Base-by-base conservation (phyloP, 2,888 invertebrate genomes). In the Tryphoninae sp. region DNA sequence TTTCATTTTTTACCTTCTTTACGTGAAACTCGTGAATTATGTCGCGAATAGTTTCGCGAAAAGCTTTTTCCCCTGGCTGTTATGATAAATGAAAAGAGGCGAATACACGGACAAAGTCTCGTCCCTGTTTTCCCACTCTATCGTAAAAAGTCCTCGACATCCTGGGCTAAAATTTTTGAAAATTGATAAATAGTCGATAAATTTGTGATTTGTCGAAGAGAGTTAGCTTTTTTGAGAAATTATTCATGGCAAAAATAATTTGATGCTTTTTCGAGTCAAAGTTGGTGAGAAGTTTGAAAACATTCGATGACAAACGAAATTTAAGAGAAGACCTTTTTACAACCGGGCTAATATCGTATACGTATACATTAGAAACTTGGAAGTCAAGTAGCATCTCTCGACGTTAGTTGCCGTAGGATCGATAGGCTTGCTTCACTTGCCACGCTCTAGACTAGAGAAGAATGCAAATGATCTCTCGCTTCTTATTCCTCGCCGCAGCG, bases 391-490 rank as follows among this genome's bases (percentile, higher is more conserved):
- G 69, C 72, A 76, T 79, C 65, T 73, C 61, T 74, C 74, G 68
- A 81, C 77, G 77, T 77, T 79, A 76, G 80, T 78, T 78, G 62
- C 68, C 61, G 64, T 53, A 67, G 78, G 82, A 83, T 83, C 82
- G 80, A 83, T 83, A 83, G 77, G 73, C 74, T 42, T 19, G 62
- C 40, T 26, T 23, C 22, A n/a, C 13, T 26, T 33, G 42, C 51
- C 51, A 19, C 22, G 33, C 40, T 59, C 67, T 72, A 58, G 55
- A 62, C 58, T 59, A 65, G 45, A 72, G 40, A 77, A 78, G 51
- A 76, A 82, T 83, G 78, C 75, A 83, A 81, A 83, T 83, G 73
- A 77, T 81, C 58, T 26, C 49, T 55, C 13, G 11, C 71, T 80
- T 83, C 26, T 62, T 45, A 49, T 67, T 59, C n/a, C n/a, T 45